Evolutionary conservation across 2,797 vertebrate species (phyloP).

Genomic region (Rallus crepitans): DNA sequence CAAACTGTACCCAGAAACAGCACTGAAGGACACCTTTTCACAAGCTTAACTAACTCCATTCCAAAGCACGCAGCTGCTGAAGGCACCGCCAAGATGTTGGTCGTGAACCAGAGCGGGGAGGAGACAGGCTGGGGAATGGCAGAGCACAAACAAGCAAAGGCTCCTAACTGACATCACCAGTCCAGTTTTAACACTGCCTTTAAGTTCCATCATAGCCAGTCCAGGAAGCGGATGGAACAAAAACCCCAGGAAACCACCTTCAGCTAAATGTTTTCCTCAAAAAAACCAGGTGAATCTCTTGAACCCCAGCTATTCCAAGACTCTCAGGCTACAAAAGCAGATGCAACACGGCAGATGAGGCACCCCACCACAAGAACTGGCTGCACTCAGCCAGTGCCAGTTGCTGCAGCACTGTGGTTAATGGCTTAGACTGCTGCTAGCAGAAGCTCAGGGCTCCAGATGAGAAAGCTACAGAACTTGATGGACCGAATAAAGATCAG

Average conservation of each 20-base stretch:
- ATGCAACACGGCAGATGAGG: neutral
- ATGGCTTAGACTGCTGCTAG: neutral
- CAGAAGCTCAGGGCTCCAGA: neutral
- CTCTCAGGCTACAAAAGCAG: neutral
- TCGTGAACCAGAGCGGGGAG: neutral
- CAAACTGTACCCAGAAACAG: neutral
- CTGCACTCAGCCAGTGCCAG: accelerated
- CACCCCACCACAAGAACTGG: neutral
- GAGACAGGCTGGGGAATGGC: neutral
- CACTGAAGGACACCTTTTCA: neutral
- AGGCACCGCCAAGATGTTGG: neutral
- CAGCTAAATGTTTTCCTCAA: neutral
- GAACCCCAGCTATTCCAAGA: neutral
- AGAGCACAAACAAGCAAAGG: neutral
- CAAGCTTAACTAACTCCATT: neutral
- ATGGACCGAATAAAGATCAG: neutral
- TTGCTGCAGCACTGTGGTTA: neutral
- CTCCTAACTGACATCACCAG: neutral
- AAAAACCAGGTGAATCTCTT: neutral
- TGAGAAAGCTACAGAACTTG: neutral
- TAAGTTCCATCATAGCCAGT: neutral
- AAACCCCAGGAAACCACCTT: neutral
- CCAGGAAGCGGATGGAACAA: neutral
- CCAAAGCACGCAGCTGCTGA: neutral
- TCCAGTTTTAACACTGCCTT: neutral